phyloP scores from a whole-genome alignment of 2,113 vertebrate genomes.

The Tiliqua scincoides region DNA sequence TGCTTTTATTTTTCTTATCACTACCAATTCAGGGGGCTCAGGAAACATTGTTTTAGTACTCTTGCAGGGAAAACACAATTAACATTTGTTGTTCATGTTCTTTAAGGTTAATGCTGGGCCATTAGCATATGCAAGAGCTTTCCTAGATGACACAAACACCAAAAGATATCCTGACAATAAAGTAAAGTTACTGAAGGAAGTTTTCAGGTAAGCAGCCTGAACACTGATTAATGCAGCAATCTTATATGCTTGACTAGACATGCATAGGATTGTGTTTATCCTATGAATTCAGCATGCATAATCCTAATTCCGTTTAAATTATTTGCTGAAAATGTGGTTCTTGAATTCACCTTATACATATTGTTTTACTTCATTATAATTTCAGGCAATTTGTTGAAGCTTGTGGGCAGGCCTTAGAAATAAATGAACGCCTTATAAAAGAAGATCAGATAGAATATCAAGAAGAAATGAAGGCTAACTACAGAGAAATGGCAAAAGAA shows the following conservation, averaged over 20 bases:
- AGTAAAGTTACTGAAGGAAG: constrained; percentile 95
- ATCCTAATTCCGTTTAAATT: too few species aligned
- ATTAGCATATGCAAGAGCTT: constrained; percentile 94
- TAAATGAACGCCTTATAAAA: constrained; percentile 96
- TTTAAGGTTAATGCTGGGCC: constrained; percentile 95
- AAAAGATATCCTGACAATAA: constrained; percentile 98
- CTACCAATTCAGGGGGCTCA: too few species aligned
- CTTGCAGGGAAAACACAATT: not conserved
- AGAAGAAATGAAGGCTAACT: constrained; percentile 98
- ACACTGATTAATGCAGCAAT: not conserved
- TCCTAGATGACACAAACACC: constrained; percentile 91
- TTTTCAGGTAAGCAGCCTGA: constrained; percentile 86
- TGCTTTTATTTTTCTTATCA: constrained; percentile 48
- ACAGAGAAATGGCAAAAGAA: constrained; percentile 92
- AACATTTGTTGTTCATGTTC: not conserved
- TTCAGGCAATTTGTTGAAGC: constrained; percentile 96
- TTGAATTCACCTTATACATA: constrained; percentile 3
- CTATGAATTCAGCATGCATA: too few species aligned
- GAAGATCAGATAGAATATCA: constrained; percentile 98
- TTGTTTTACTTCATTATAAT: constrained; percentile 16
- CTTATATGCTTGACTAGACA: too few species aligned
- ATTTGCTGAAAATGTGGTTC: not conserved
- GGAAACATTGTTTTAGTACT: not conserved
- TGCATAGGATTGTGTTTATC: too few species aligned
- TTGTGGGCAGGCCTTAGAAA: constrained; percentile 89